Conservation (phyloP, 2,113 vertebrate genomes). For the Serinus canaria region DNA sequence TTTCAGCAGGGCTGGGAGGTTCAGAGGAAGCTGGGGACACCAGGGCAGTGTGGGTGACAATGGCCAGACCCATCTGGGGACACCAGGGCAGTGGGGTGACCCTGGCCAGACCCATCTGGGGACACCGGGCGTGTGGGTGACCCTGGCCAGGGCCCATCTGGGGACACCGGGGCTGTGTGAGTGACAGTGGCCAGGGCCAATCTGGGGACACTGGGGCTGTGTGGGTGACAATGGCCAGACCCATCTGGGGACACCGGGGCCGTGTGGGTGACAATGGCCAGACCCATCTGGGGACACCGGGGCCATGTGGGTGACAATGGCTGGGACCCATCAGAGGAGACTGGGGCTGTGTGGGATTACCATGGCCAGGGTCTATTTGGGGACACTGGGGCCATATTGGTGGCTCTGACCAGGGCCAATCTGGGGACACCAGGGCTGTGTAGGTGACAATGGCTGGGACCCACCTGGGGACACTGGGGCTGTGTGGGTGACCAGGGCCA, state of each 20-base stretch:
- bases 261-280: not conserved
- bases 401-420: no score
- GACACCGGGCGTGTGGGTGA: rapidly evolving
- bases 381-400: no score
- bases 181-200: rapidly evolving
- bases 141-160: rapidly evolving
- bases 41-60: no score
- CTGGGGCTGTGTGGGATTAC: rapidly evolving
- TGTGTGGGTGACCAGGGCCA: not conserved
- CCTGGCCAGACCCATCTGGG: not conserved
- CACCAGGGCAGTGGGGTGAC: not conserved
- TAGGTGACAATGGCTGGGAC: no score
- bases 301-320: not conserved
- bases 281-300: rapidly evolving
- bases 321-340: no score
- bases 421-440: no score
- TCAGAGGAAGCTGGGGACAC: not conserved
- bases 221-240: not conserved
- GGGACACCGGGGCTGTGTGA: no score
- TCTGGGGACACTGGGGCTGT: not conserved
- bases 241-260: rapidly evolving
- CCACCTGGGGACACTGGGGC: no score
- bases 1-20: not conserved
- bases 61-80: not conserved
- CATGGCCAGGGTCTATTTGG: no score